phyloP scores from a whole-genome alignment of 2,113 vertebrate species.

The Mus spicilegus region DNA sequence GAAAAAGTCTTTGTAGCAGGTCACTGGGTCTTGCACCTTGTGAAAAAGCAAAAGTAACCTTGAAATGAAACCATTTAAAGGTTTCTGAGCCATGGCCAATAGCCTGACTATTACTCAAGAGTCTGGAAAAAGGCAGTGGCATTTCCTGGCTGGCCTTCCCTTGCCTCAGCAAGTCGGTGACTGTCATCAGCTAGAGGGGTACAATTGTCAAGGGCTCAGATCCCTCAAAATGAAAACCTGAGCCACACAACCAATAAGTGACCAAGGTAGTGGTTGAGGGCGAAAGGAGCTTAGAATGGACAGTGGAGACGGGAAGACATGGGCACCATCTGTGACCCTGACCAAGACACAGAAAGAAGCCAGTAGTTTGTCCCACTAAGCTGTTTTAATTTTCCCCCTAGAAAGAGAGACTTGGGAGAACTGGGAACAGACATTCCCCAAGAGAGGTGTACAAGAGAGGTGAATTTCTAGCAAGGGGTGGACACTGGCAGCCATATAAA shows the following conservation, averaged over 20 bases:
- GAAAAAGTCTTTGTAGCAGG: background rate
- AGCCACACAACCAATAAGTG: background rate
- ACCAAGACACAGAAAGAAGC: background rate
- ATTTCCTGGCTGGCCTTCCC: background rate
- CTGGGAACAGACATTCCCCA: background rate
- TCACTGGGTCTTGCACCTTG: background rate
- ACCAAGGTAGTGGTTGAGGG: background rate
- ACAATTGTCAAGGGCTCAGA: background rate
- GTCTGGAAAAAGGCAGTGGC: background rate
- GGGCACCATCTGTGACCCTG: no score
- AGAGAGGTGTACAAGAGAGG: background rate
- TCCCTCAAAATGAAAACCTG: background rate
- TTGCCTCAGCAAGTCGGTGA: background rate
- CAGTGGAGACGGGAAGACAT: background rate
- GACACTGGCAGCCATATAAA: background rate
- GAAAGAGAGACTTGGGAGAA: background rate
- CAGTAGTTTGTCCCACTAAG: background rate
- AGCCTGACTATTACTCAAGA: background rate
- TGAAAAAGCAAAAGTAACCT: background rate
- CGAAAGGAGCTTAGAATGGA: background rate
- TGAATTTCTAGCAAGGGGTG: background rate
- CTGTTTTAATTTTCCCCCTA: background rate
- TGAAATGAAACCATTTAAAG: background rate
- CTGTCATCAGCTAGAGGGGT: background rate
- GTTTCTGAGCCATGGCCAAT: background rate